These are phyloP conservation scores for Drosophila macrospina DNA, from an alignment of 2,888 invertebrate species.

Conservation along the genomic window DNA sequence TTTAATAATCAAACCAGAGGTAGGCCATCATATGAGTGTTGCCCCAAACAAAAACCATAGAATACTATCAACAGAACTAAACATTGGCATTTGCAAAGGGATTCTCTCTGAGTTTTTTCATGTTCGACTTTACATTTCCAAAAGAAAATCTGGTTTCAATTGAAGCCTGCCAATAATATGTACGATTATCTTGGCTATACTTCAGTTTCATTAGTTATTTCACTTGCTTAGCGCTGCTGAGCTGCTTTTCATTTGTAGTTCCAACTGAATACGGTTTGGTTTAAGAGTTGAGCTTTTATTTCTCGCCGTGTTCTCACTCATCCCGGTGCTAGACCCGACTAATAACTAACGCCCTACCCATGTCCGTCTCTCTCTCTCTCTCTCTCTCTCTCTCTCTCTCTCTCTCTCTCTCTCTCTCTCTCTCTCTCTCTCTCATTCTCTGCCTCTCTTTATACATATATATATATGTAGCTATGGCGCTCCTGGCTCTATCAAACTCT, in stretches of 20 bases:
- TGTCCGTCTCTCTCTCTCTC: slow-evolving; percentile 1
- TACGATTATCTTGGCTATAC: background rate
- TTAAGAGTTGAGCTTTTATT: slow-evolving; percentile 34
- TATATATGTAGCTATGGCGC: background rate
- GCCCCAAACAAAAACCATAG: background rate
- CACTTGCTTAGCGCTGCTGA: background rate
- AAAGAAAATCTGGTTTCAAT: background rate
- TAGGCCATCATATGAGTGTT: background rate
- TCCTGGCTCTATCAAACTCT: slow-evolving; percentile 60
- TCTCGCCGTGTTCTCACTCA: slow-evolving; percentile 56
- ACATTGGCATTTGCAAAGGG: background rate
- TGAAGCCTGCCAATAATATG: too few species aligned
- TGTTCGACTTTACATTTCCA: background rate
- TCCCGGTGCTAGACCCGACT: slow-evolving; percentile 51
- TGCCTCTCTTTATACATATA: background rate
- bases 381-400: background rate
- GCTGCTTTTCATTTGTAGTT: slow-evolving; percentile 36
- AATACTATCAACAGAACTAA: background rate
- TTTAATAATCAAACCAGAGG: background rate
- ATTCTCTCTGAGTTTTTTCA: background rate
- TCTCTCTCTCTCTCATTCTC: background rate
- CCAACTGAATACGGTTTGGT: slow-evolving; percentile 29
- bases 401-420: background rate
- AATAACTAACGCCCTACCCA: slow-evolving; percentile 63
- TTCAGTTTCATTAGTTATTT: background rate